These are phyloP conservation scores for Nyctibius bracteatus DNA, from an alignment of 2,113 vertebrate species.

Conservation along the genomic window DNA sequence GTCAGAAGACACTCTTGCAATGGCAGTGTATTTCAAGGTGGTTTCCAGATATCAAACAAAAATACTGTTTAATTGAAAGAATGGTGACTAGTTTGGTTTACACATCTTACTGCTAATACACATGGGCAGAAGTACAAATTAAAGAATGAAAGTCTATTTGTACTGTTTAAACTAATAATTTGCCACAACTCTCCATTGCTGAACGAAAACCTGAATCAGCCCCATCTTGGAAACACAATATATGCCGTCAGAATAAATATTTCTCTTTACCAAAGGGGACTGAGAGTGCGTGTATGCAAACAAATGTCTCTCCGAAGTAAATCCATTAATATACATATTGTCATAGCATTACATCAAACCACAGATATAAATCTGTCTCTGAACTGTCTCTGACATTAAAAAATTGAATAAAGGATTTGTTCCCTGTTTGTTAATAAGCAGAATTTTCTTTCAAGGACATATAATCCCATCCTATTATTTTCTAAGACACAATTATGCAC, in stretches of 20 bases:
- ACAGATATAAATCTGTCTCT: not conserved
- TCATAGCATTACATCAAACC: not conserved
- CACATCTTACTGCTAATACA: not conserved
- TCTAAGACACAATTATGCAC: not conserved
- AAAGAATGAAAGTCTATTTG: not conserved
- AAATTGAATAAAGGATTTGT: not conserved
- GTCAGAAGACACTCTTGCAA: not conserved
- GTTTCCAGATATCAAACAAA: not conserved
- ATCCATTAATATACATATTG: not conserved
- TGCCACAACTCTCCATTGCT: not conserved
- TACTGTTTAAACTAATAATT: not conserved
- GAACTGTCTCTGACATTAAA: not conserved
- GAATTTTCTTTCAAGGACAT: not conserved
- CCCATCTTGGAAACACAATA: not conserved
- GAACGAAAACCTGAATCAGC: not conserved
- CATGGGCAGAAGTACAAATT: not conserved
- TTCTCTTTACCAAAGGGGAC: not conserved
- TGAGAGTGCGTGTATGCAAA: not conserved
- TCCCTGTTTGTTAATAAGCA: not conserved
- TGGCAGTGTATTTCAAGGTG: not conserved
- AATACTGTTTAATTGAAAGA: not conserved
- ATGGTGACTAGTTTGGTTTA: not conserved
- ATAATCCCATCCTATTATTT: not conserved
- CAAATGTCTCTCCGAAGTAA: not conserved
- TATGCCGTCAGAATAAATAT: slow-evolving; percentile 1